A percentile compares a stretch with the other conserved stretches of the same genome.
These are phyloP conservation scores for Drosophila punjabiensis DNA, from an alignment of 1,140 invertebrate genomes.

Conservation along the genomic window DNA sequence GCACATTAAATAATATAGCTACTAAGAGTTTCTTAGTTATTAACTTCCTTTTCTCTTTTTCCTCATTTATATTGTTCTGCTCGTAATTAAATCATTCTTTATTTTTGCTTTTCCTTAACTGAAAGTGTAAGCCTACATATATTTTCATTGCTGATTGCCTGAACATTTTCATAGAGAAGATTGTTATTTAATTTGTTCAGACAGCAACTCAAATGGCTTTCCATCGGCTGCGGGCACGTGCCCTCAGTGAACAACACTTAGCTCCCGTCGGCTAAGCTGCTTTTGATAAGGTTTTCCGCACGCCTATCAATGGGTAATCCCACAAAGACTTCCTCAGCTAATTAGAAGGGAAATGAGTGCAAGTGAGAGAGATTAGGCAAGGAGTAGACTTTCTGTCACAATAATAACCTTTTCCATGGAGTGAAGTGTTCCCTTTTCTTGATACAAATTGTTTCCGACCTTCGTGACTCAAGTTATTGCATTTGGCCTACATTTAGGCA, in stretches of 20 bases:
- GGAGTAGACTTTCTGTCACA: neutral
- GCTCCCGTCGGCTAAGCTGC: constrained; percentile 5
- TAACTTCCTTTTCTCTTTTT: neutral
- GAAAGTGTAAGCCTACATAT: neutral
- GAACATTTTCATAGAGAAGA: constrained; percentile 19
- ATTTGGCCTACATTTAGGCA: neutral
- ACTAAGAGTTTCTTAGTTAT: constrained; percentile 2
- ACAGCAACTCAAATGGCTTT: constrained; percentile 27
- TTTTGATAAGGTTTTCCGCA: constrained; percentile 26
- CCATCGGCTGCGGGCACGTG: constrained; percentile 11
- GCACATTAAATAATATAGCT: too few relatives aligned
- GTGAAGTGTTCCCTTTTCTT: neutral
- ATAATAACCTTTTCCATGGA: constrained; percentile 1
- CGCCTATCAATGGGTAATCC: constrained; percentile 41
- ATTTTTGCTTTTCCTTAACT: constrained; percentile 5
- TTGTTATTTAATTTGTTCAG: constrained; percentile 38
- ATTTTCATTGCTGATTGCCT: constrained; percentile 19
- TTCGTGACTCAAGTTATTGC: constrained; percentile 4
- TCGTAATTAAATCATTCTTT: constrained; percentile 6
- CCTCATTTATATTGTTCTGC: neutral
- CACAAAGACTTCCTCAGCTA: constrained; percentile 26
- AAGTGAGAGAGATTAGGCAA: constrained; percentile 7
- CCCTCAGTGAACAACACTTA: neutral
- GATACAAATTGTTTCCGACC: neutral
- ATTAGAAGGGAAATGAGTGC: constrained; percentile 14